Evolutionary conservation across 2,797 vertebrate genomes (phyloP).

Genomic region (Hozukius guyotensis): DNA sequence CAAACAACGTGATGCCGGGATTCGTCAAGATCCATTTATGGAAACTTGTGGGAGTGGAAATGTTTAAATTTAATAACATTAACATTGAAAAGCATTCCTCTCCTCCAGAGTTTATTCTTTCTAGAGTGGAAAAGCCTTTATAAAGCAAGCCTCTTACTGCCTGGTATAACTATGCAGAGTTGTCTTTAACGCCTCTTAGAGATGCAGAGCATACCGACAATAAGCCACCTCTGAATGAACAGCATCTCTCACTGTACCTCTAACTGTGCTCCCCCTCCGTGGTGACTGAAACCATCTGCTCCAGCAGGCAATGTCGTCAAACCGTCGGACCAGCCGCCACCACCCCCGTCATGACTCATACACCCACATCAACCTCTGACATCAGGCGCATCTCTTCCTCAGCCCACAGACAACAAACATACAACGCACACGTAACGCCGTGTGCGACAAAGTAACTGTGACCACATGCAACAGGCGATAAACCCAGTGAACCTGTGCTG

Average conservation of each 20-base stretch:
- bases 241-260: constrained; percentile 30
- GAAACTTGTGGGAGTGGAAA: constrained; percentile 52
- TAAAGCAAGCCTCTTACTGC: background rate
- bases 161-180: background rate
- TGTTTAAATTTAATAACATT: constrained; percentile 41
- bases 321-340: constrained; percentile 5
- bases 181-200: background rate
- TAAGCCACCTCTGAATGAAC: constrained; percentile 27
- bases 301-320: constrained; percentile 51
- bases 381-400: constrained; percentile 25
- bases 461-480: background rate
- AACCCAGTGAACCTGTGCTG: background rate
- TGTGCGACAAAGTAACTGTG: background rate
- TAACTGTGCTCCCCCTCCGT: constrained; percentile 16
- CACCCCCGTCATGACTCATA: constrained; percentile 51
- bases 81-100: constrained; percentile 19
- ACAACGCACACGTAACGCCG: background rate
- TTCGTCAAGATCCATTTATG: constrained; percentile 53
- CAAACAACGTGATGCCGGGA: constrained; percentile 43
- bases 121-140: background rate
- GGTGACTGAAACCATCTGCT: constrained; percentile 68
- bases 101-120: background rate
- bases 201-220: background rate
- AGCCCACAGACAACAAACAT: constrained; percentile 21
- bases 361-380: constrained; percentile 53